phyloP scores from a whole-genome alignment of 2,113 vertebrate species.

The Hoplias malabaricus region DNA sequence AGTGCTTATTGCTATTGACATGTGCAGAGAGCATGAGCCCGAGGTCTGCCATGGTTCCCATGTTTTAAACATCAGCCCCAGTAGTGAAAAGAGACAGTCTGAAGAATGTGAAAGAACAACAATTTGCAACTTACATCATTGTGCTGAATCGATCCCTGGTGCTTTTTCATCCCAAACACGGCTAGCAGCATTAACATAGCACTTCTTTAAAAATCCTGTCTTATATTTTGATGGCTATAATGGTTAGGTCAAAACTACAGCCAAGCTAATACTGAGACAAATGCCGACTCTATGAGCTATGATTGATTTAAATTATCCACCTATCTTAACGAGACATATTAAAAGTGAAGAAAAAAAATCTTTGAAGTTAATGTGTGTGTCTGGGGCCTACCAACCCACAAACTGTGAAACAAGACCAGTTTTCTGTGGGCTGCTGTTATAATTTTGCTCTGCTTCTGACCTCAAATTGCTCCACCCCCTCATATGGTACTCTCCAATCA shows the following conservation, averaged over 20 bases:
- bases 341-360: no score
- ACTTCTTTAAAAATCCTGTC: not conserved
- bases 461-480: no score
- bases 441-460: no score
- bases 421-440: no score
- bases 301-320: not conserved
- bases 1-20: conserved; percentile 62
- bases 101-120: not conserved
- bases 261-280: not conserved
- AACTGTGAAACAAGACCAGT: no score
- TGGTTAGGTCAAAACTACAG: not conserved
- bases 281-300: not conserved
- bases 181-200: not conserved
- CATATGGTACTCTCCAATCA: no score
- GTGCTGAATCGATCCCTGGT: not conserved
- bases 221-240: not conserved
- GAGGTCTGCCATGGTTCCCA: conserved; percentile 47
- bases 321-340: no score
- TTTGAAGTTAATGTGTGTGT: no score
- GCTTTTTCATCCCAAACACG: not conserved
- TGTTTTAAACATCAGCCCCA: not conserved
- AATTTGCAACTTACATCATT: not conserved
- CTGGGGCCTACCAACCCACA: no score
- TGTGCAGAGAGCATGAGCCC: conserved; percentile 36
- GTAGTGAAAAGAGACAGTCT: not conserved